A percentile compares a stretch with the other conserved stretches of the same genome.
Evolutionary conservation across 1,140 invertebrate genomes (phyloP).

Genomic region (Drosophila teissieri): DNA sequence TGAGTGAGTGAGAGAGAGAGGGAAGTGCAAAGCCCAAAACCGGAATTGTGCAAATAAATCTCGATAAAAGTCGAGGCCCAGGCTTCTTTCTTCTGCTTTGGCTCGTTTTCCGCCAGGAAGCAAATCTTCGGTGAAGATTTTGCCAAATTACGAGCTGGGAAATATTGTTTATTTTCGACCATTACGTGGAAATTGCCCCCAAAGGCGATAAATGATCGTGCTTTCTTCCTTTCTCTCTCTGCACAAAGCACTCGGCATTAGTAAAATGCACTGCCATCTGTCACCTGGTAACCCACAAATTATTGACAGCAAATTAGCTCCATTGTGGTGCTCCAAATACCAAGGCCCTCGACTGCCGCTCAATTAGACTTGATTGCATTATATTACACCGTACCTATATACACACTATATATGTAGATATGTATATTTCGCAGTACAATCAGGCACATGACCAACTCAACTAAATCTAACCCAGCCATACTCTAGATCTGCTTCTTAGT

Average conservation of each 20-base stretch:
- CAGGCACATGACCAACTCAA: slow-evolving; percentile 27
- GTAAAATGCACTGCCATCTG: slow-evolving; percentile 37
- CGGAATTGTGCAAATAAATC: slow-evolving; percentile 83
- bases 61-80: slow-evolving; percentile 61
- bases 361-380: slow-evolving; percentile 49
- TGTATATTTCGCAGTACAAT: slow-evolving; percentile 1
- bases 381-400: slow-evolving; percentile 2
- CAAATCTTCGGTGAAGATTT: slow-evolving; percentile 58
- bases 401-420: background rate
- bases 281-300: slow-evolving; percentile 75
- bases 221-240: slow-evolving; percentile 6
- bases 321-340: slow-evolving; percentile 43
- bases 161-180: slow-evolving; percentile 81
- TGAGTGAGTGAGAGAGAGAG: slow-evolving; percentile 30
- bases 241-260: slow-evolving; percentile 8
- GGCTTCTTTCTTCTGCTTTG: slow-evolving; percentile 26
- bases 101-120: slow-evolving; percentile 56
- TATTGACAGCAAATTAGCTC: slow-evolving; percentile 52
- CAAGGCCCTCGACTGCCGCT: slow-evolving; percentile 20
- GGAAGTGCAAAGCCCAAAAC: slow-evolving; percentile 66
- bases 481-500: slow-evolving; percentile 15
- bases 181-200: slow-evolving; percentile 61
- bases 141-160: slow-evolving; percentile 62
- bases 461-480: slow-evolving; percentile 37
- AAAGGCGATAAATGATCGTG: slow-evolving; percentile 40